These are phyloP conservation scores for Microcebus tavaratra DNA, from an alignment of 2,113 vertebrate genomes.

Conservation along the genomic window DNA sequence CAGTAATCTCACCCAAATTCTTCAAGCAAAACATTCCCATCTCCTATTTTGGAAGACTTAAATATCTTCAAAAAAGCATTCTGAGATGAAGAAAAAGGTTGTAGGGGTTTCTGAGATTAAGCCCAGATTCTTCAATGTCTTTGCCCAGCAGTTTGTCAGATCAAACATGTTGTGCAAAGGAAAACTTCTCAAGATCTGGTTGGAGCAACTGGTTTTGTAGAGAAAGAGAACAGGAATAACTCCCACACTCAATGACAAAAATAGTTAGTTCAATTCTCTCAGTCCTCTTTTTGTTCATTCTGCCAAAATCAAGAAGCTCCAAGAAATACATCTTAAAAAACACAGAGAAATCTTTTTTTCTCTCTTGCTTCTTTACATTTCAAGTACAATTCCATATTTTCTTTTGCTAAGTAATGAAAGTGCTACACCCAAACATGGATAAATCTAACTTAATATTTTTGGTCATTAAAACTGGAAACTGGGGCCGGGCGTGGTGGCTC, in stretches of 20 bases:
- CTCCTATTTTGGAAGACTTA: background rate
- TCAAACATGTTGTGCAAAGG: background rate
- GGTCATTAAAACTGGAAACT: background rate
- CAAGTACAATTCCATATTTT: background rate
- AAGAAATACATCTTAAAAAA: constrained; percentile 18
- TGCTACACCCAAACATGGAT: background rate
- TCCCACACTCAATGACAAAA: constrained; percentile 41
- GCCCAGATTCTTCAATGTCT: background rate
- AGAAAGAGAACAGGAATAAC: constrained; percentile 39
- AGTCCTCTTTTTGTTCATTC: background rate
- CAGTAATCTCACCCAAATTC: background rate
- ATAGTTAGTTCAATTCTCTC: constrained; percentile 14
- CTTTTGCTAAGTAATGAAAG: background rate
- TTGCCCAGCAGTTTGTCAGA: background rate
- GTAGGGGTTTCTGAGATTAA: background rate
- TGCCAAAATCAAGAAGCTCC: constrained; percentile 7
- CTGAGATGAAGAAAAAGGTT: background rate
- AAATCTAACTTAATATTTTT: background rate
- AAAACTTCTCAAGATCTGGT: constrained; percentile 10
- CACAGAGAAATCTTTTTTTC: background rate
- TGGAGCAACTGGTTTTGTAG: background rate
- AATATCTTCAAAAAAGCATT: background rate
- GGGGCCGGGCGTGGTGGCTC: no score
- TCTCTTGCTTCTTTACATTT: background rate
- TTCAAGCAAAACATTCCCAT: background rate